Evolutionary conservation across 2,797 vertebrate genomes (phyloP), one percentile per base, ranked within the genome.

Genomic region (Distichodus sexfasciatus): DNA sequence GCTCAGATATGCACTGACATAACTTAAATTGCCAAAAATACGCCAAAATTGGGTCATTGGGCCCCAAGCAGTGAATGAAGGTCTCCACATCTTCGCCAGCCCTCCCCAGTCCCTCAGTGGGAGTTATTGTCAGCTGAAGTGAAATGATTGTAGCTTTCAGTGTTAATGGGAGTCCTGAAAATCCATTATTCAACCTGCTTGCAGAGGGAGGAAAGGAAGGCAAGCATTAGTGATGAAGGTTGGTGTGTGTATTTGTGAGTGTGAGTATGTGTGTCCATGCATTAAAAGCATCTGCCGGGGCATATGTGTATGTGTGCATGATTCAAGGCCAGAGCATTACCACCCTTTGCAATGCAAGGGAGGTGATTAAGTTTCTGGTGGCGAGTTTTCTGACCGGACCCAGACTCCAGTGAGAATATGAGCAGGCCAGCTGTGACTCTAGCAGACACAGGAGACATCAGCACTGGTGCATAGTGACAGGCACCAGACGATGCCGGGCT

Each of bases 141-240:
- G 80, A 90, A 87, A 86, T 85, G 82, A 90, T 85, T 75, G 77
- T 50, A 76, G 87, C 88, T 89, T 86, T 90, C 87, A 87, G 79
- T 81, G 36, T 85, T 90, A 90, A 92, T 88, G 87, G 87, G 87
- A 82, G 83, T 76, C 76, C 81, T 63, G 80, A 82, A 78, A 86
- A 89, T 91, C 88, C 85, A 89, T 91, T 90, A 90, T 89, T 90
- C 86, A 89, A 86, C 77, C 83, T 81, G 84, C 66, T 78, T 26
- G 69, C 51, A n/a, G 41, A 79, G 80, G 65, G 79, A 87, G 86
- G 85, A 80, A 80, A 83, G 85, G 79, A 61, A 78, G 9, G 43
- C 50, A 10, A 64, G 14, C 57, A 61, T 60, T 0, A 70, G 79
- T 69, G 71, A 83, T 82, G 80, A 78, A 31, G 5, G 75, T 84